Conservation (phyloP, 2,888 invertebrate species). For the Netelia virgata region DNA sequence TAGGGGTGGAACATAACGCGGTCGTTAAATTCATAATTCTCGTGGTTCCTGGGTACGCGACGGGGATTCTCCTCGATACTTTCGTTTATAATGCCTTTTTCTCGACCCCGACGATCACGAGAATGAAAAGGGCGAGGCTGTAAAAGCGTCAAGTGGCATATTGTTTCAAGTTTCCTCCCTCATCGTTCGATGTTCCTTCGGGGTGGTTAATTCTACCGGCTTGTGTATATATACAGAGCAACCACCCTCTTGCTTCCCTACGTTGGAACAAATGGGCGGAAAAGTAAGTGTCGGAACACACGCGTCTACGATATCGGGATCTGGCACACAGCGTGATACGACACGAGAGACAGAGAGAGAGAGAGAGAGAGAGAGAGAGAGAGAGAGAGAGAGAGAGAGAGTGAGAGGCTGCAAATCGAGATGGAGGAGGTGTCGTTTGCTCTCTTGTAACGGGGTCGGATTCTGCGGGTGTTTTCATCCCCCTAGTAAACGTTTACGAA, state of each 20-base stretch:
- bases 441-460: constrained; percentile 72
- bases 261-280: constrained; percentile 79
- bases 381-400: no score
- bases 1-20: not conserved
- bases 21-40: constrained; percentile 41
- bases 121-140: constrained; percentile 27
- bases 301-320: constrained; percentile 77
- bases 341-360: constrained; percentile 36
- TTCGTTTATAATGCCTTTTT: constrained; percentile 38
- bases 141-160: constrained; percentile 74
- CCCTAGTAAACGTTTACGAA: constrained; percentile 37
- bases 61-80: not conserved
- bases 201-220: constrained; percentile 52
- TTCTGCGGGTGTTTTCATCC: constrained; percentile 79
- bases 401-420: constrained; percentile 63
- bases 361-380: not conserved
- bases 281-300: constrained; percentile 79
- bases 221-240: constrained; percentile 21
- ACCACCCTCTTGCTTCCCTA: constrained; percentile 40
- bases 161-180: constrained; percentile 73
- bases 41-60: not conserved
- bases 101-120: constrained; percentile 60
- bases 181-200: constrained; percentile 30
- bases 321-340: constrained; percentile 56
- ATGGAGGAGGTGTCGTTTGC: constrained; percentile 51